These are phyloP conservation scores for Sebastes miniatus DNA, from an alignment of 2,797 vertebrate genomes.

Conservation along the genomic window DNA sequence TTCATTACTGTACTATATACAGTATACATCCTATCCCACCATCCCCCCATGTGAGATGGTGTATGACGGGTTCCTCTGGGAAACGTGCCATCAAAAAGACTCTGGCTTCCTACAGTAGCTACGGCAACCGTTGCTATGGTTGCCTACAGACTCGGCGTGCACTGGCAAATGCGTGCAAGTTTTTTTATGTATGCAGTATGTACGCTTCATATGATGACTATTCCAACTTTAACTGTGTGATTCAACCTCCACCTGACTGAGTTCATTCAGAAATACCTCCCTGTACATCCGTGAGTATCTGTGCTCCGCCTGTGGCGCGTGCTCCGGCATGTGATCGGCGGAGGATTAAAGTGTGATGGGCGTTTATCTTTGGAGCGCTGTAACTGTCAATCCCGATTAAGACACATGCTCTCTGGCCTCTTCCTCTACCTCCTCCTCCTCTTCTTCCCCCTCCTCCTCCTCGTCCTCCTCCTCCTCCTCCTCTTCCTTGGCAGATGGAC, in stretches of 20 bases:
- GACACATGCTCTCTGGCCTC: slow-evolving; percentile 56
- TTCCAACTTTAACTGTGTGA: not conserved
- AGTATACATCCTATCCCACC: slow-evolving; percentile 9
- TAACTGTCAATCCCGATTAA: slow-evolving; percentile 60
- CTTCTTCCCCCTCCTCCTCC: slow-evolving; percentile 21
- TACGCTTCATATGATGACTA: not conserved
- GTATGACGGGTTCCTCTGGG: slow-evolving; percentile 38
- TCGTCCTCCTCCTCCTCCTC: slow-evolving; percentile 24
- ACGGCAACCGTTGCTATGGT: slow-evolving; percentile 62
- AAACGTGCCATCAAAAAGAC: slow-evolving; percentile 40
- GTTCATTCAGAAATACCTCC: slow-evolving; percentile 17
- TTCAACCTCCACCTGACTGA: not conserved
- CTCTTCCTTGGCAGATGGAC: slow-evolving; percentile 62
- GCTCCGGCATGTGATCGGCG: slow-evolving; percentile 6
- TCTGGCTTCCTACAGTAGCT: slow-evolving; percentile 52
- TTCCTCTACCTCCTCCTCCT: slow-evolving; percentile 23
- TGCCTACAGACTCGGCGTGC: slow-evolving; percentile 17
- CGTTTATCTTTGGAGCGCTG: slow-evolving; percentile 37
- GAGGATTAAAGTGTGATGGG: slow-evolving; percentile 52
- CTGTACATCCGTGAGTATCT: not conserved
- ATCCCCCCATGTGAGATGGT: slow-evolving; percentile 8
- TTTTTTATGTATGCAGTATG: not conserved
- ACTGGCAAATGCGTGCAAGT: slow-evolving; percentile 21
- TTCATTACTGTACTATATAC: not conserved
- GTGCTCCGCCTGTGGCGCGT: not conserved